Evolutionary conservation across 2,888 invertebrate species (phyloP).

Genomic region (Crossocerus cetratus): DNA sequence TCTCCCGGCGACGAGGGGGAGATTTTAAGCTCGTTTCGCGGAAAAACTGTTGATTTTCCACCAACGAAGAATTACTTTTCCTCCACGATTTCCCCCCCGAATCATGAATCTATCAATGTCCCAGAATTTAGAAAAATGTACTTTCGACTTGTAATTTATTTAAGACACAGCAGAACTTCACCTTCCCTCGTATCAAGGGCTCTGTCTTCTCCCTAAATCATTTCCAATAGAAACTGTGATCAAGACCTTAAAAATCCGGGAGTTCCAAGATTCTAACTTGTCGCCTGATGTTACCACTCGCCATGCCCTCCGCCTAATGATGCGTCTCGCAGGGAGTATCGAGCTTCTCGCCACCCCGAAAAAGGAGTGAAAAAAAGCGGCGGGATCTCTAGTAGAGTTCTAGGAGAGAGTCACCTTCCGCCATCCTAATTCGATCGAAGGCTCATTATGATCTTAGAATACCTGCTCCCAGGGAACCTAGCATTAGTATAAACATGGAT

Average conservation of each 20-base stretch:
- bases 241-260: slow-evolving; percentile 5
- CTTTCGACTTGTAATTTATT: slow-evolving; percentile 12
- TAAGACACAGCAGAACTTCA: slow-evolving; percentile 34
- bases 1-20: slow-evolving; percentile 58
- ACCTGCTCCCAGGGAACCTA: slow-evolving; percentile 67
- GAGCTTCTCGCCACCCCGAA: slow-evolving; percentile 2
- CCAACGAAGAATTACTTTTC: slow-evolving; percentile 49
- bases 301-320: slow-evolving; percentile 38
- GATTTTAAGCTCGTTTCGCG: slow-evolving; percentile 70
- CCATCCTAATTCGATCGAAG: slow-evolving; percentile 70
- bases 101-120: no score
- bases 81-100: no score
- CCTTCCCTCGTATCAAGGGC: slow-evolving; percentile 37
- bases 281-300: slow-evolving; percentile 29
- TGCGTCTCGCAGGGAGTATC: slow-evolving; percentile 23
- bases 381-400: slow-evolving; percentile 18
- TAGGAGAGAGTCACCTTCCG: slow-evolving; percentile 55
- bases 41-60: slow-evolving; percentile 73
- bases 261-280: slow-evolving; percentile 14
- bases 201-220: slow-evolving; percentile 45
- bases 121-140: no score
- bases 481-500: slow-evolving; percentile 73
- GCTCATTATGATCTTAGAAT: slow-evolving; percentile 72
- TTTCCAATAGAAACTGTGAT: slow-evolving; percentile 14
- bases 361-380: not conserved